Percentiles rank a stretch among this genome's conserved stretches.
phyloP scores from a whole-genome alignment of 2,113 vertebrate genomes.

The Philantomba maxwellii region DNA sequence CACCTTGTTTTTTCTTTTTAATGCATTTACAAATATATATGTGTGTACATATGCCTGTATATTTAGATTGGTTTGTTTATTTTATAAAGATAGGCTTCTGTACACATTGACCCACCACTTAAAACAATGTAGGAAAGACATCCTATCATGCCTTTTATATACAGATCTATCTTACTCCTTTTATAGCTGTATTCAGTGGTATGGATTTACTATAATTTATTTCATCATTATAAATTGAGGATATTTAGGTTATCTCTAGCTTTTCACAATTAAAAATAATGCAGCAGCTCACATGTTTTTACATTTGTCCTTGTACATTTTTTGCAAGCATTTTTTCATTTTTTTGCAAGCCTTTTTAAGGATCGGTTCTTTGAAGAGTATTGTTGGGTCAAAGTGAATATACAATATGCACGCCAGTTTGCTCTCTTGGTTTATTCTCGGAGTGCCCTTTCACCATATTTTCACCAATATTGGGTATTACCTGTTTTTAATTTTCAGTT shows the following conservation, averaged over 20 bases:
- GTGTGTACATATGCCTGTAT: not conserved
- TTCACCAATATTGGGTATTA: not conserved
- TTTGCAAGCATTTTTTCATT: not conserved
- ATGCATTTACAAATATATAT: not conserved
- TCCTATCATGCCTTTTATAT: not conserved
- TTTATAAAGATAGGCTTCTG: not conserved
- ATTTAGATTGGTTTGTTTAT: not conserved
- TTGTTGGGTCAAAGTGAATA: not conserved
- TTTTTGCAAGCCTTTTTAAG: not conserved
- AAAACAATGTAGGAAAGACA: not conserved
- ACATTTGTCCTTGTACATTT: not conserved
- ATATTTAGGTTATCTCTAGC: not conserved
- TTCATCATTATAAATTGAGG: not conserved
- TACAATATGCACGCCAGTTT: not conserved
- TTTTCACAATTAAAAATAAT: not conserved
- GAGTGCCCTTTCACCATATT: not conserved
- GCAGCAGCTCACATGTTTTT: not conserved
- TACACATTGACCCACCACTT: not conserved
- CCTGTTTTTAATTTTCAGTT: constrained; percentile 20
- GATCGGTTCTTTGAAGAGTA: not conserved
- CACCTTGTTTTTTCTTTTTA: not conserved
- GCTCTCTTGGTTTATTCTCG: not conserved
- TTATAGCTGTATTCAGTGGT: not conserved
- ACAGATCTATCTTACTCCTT: not conserved
- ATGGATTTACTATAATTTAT: not conserved